Base-by-base conservation (phyloP, 1,140 invertebrate species). In the Caenorhabditis briggsae region DNA sequence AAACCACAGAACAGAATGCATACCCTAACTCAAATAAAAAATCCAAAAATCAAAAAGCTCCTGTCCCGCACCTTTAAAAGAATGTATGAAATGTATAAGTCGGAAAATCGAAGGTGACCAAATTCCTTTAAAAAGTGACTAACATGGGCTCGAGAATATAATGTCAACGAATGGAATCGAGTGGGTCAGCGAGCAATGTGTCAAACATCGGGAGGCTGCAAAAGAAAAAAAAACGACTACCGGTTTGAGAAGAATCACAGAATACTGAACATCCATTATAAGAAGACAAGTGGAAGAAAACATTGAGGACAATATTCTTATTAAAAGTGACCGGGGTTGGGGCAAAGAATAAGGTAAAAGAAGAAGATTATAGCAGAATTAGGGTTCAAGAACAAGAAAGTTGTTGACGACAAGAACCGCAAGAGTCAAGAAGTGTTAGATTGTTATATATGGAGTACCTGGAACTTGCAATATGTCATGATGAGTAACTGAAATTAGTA, bases 231-330 rank as follows among this genome's bases (percentile, higher is more conserved):
- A 25, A 61, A n/a, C n/a, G 18, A 58, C 50, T n/a, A 58, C 56
- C 56, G 56, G 20, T 58, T 58, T 58, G 56, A 58, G 50, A 12
- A 16, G 18, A 58, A n/a, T 16, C 20, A n/a, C 16, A 58, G 56
- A 58, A 58, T 18, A 58, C 56, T 58, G 20, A 58, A 20, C 16
- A 58, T 58, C 56, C 56, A 58, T 58, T 20, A 58, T 50, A 85
- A 6, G 23, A 46, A 74, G 20, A 43, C 23, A 50, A 84, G 43
- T 20, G 18, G 48, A 25, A 53, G 82, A 33, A 83, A 83, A 65
- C 14, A 70, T 48, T 41, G 59, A 23, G 53, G 53, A 59, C 33
- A 50, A 83, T 14, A 53, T 18, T 23, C n/a, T 16, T 33, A 33
- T 16, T n/a, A n/a, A n/a, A n/a, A 12, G 46, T 46, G 46, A n/a